Evolutionary conservation across 2,888 invertebrate genomes (phyloP).

Genomic region (Drosophila birchii): DNA sequence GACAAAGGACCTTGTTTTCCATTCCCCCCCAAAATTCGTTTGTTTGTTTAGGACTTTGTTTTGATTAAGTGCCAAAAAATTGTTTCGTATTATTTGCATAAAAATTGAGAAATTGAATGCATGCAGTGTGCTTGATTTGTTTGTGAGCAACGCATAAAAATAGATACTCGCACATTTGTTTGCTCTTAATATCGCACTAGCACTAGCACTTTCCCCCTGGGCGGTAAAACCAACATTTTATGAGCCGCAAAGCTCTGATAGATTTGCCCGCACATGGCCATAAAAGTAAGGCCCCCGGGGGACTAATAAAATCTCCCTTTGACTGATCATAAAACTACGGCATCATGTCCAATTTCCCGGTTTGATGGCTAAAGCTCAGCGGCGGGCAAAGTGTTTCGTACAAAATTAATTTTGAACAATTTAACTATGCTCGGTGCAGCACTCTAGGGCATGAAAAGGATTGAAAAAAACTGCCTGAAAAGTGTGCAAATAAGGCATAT

Average conservation of each 20-base stretch:
- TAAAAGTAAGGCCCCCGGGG: conserved; percentile 57
- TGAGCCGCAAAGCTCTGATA: conserved; percentile 66
- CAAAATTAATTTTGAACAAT: conserved; percentile 42
- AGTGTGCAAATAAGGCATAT: neutral
- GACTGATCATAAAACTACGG: conserved; percentile 44
- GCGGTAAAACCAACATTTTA: conserved; percentile 52
- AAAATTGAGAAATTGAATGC: conserved; percentile 58
- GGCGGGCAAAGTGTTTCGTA: conserved; percentile 22
- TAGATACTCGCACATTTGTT: conserved; percentile 31
- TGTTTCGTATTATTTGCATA: conserved; percentile 65
- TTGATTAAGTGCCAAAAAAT: conserved; percentile 71
- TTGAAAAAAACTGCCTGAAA: neutral
- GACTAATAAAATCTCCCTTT: conserved; percentile 56
- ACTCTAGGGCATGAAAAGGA: neutral
- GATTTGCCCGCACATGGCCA: conserved; percentile 58
- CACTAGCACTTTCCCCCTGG: conserved; percentile 17
- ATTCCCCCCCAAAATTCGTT: neutral
- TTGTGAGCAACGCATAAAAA: conserved; percentile 27
- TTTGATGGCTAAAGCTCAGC: conserved; percentile 8
- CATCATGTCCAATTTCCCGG: conserved; percentile 13
- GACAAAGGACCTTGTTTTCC: conserved; percentile 8
- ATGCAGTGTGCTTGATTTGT: conserved; percentile 64
- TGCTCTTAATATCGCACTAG: conserved; percentile 15
- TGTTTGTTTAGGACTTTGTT: conserved; percentile 75
- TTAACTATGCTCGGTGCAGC: neutral